phyloP scores from a whole-genome alignment of 1,140 invertebrate genomes.

The Pseudomyrmex pallidus region DNA sequence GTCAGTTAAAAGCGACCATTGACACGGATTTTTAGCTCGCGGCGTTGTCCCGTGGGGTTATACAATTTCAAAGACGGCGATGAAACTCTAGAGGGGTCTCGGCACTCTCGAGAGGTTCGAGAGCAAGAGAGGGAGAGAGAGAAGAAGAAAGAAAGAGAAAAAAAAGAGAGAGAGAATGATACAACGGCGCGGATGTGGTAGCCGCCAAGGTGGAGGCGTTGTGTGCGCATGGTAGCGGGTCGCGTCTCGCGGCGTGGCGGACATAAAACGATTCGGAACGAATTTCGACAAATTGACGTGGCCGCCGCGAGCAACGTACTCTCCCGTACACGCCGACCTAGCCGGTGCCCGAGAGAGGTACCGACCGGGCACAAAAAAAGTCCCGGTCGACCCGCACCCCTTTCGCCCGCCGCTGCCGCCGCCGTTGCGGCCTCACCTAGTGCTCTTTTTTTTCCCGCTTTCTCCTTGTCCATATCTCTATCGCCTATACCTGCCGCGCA shows the following conservation, averaged over 20 bases:
- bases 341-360: conserved; percentile 42
- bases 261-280: conserved; percentile 86
- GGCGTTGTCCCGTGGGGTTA: conserved; percentile 36
- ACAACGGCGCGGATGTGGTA: conserved; percentile 56
- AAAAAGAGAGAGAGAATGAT: conserved; percentile 22
- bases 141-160: conserved; percentile 18
- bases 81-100: conserved; percentile 54
- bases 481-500: conserved; percentile 35
- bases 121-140: neutral
- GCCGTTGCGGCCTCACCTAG: conserved; percentile 23
- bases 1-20: conserved; percentile 48
- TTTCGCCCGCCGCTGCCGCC: conserved; percentile 44
- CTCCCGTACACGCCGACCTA: conserved; percentile 41
- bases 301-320: conserved; percentile 74
- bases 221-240: conserved; percentile 83
- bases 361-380: conserved; percentile 69
- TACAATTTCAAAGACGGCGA: conserved; percentile 60
- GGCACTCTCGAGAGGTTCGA: conserved; percentile 9
- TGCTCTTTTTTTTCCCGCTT: conserved; percentile 21
- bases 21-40: conserved; percentile 52
- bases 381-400: conserved; percentile 61
- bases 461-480: conserved; percentile 51
- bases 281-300: conserved; percentile 85
- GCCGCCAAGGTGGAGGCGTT: conserved; percentile 66
- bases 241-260: conserved; percentile 79